These are phyloP conservation scores for Hedychridium roseum DNA, from an alignment of 2,888 invertebrate species.

Conservation along the genomic window DNA sequence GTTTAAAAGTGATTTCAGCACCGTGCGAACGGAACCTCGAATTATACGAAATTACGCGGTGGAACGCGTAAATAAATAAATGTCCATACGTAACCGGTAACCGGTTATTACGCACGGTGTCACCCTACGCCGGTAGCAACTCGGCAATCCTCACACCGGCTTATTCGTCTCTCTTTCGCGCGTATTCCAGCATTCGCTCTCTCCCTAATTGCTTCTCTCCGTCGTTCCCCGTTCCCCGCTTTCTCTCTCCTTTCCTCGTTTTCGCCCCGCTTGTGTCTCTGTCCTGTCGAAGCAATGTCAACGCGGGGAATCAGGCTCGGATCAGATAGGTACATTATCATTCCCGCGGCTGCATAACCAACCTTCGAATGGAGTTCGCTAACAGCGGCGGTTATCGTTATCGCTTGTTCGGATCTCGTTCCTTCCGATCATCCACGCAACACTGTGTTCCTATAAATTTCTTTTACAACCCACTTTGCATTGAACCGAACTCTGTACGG, in stretches of 20 bases:
- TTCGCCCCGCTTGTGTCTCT: constrained; percentile 3
- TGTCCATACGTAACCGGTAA: constrained; percentile 48
- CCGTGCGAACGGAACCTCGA: constrained; percentile 45
- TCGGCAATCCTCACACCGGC: constrained; percentile 17
- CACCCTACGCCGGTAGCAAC: constrained; percentile 38
- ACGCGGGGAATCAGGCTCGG: constrained; percentile 28
- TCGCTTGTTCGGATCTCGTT: too few relatives aligned
- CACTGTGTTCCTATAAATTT: too few relatives aligned
- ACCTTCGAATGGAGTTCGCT: too few relatives aligned
- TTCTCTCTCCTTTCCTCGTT: constrained; percentile 9
- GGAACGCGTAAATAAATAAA: constrained; percentile 55
- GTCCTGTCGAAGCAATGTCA: constrained; percentile 18
- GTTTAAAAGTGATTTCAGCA: constrained; percentile 43
- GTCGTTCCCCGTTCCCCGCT: constrained; percentile 5
- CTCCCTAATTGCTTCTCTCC: constrained; percentile 2
- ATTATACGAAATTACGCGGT: constrained; percentile 47
- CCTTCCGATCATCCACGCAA: too few relatives aligned
- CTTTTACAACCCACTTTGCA: too few relatives aligned
- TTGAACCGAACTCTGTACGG: too few relatives aligned
- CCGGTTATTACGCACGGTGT: constrained; percentile 53
- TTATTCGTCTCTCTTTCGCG: constrained; percentile 16
- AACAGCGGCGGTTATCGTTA: too few relatives aligned
- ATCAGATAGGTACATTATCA: constrained; percentile 24
- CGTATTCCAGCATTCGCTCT: not conserved
- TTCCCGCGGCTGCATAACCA: constrained; percentile 18